Conservation (phyloP, 2,113 vertebrate genomes). For the Percina caprodes region DNA sequence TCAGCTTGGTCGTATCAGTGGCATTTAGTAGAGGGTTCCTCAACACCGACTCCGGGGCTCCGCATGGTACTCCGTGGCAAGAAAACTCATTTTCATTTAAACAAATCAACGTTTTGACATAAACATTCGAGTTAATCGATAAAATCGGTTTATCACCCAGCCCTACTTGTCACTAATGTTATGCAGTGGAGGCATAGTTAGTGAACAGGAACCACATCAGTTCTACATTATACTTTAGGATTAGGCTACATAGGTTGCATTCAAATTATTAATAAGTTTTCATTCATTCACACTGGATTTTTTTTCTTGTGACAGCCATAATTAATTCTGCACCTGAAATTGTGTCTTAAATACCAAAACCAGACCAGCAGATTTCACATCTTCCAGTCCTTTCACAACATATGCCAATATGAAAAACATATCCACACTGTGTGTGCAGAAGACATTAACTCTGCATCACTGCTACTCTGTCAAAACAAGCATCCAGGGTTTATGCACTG, state of each 20-base stretch:
- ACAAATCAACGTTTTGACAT: too few relatives aligned
- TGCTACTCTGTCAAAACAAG: conserved; percentile 18
- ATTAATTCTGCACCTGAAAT: background rate
- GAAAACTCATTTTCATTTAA: too few relatives aligned
- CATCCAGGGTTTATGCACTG: background rate
- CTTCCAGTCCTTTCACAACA: background rate
- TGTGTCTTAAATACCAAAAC: background rate
- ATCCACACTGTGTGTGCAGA: background rate
- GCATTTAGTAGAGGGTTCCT: too few relatives aligned
- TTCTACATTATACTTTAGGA: background rate
- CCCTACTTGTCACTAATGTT: background rate
- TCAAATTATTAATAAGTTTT: background rate
- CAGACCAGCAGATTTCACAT: background rate
- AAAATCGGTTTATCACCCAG: too few relatives aligned
- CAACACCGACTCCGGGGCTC: too few relatives aligned
- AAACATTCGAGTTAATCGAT: too few relatives aligned
- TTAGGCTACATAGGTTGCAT: background rate
- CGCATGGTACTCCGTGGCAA: too few relatives aligned
- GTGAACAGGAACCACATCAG: background rate
- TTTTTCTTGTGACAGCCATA: background rate
- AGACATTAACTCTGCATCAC: background rate
- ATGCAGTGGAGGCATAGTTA: background rate
- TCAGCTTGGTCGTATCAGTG: too few relatives aligned
- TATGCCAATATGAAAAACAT: background rate
- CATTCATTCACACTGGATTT: background rate